These are phyloP conservation scores for Oophaga sylvatica DNA, from an alignment of 2,797 vertebrate genomes.

Conservation along the genomic window DNA sequence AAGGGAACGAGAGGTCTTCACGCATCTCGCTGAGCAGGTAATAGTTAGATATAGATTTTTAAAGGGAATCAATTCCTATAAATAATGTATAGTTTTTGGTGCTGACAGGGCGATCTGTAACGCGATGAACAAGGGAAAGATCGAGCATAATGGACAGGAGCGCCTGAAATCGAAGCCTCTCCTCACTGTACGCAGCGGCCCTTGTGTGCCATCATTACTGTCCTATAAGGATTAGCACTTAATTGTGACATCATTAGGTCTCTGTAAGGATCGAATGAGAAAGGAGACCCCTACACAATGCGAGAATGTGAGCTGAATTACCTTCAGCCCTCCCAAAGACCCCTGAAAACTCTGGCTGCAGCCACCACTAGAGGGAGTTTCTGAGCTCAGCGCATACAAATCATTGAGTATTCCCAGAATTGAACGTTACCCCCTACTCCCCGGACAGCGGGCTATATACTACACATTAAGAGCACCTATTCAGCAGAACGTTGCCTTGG, in stretches of 20 bases:
- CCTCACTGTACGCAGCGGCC: background rate
- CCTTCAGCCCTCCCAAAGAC: background rate
- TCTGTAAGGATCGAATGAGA: too few relatives aligned
- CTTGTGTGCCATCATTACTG: background rate
- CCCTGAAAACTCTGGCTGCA: too few relatives aligned
- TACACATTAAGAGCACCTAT: too few relatives aligned
- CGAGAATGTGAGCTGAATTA: background rate
- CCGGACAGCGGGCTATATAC: too few relatives aligned
- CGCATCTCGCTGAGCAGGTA: background rate
- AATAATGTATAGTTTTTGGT: constrained; percentile 16
- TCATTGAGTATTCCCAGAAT: background rate
- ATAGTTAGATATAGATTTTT: background rate
- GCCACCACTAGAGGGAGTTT: background rate
- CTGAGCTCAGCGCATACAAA: background rate
- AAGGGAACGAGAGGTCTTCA: background rate
- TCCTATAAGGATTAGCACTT: background rate
- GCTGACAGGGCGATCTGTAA: constrained; percentile 5
- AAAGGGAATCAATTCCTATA: constrained; percentile 31
- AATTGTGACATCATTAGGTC: background rate
- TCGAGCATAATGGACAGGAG: background rate
- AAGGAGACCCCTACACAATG: too few relatives aligned
- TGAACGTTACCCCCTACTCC: background rate
- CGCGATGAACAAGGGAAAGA: background rate
- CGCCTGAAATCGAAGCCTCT: background rate
- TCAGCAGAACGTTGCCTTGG: background rate